Percentiles rank a stretch among this genome's conserved stretches.
Conservation (phyloP, 2,113 vertebrate genomes). For the Pteropus alecto region DNA sequence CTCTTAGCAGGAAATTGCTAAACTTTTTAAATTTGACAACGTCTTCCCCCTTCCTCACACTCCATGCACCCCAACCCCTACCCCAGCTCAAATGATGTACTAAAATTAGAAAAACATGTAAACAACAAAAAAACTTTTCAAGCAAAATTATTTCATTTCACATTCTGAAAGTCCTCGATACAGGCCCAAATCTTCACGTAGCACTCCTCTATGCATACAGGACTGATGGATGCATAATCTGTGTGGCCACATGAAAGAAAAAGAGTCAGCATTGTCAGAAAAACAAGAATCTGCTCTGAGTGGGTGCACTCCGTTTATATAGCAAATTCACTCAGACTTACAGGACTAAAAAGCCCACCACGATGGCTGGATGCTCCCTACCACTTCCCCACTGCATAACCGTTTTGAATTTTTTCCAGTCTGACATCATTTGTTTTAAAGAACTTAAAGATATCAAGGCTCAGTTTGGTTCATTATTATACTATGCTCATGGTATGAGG, state of each 20-base stretch:
- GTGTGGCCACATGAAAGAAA: background rate
- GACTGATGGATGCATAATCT: background rate
- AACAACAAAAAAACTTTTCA: background rate
- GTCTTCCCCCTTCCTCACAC: background rate
- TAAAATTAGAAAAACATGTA: background rate
- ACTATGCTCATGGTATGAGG: background rate
- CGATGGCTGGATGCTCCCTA: background rate
- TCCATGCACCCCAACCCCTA: background rate
- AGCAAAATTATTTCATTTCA: constrained; percentile 14
- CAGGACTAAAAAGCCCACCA: background rate
- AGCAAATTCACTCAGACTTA: background rate
- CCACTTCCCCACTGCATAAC: background rate
- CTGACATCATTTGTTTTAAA: background rate
- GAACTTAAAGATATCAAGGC: background rate
- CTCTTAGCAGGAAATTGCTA: background rate
- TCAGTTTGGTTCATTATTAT: background rate
- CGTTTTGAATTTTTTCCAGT: background rate
- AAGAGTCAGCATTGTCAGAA: constrained; percentile 19
- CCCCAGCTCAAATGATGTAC: background rate
- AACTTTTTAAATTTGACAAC: background rate
- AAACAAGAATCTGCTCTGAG: background rate
- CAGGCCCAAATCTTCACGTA: background rate
- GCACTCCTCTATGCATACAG: background rate
- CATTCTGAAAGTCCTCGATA: background rate
- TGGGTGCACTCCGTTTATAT: background rate